Base-by-base conservation (phyloP, 2,888 invertebrate species). In the Eulithis testata region DNA sequence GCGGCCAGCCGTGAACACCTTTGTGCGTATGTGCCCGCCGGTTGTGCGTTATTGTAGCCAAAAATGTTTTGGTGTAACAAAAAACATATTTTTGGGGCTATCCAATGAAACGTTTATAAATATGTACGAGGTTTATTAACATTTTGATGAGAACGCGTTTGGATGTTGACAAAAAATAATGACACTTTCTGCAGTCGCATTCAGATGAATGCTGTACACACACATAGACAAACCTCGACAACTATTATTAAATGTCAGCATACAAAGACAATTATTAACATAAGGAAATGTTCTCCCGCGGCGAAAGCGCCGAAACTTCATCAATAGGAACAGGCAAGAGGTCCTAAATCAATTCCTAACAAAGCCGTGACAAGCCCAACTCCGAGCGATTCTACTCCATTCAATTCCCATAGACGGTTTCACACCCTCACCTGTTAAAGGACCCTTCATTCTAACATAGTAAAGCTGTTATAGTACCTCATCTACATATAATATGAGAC, bases 1-100 rank as follows among this genome's bases (percentile, higher is more conserved):
- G 69, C 73, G 67, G 65, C 61, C 67, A 63, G 66, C 71, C 71
- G 75, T 73, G 71, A 73, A 75, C 70, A 66, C 70, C 67, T 67
- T 61, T 63, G 63, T 61, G 53, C 8, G 54, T 14, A 31, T 27
- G 14, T 40, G 8, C 40, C 21, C 27, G 2, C 36, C 65, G 57
- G 50, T 65, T 27, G 11, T 45, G 44, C 56, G 61, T 61, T 50
- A 55, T 49, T 63, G 43, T 45, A 47, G 53, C 43, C 21, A 55
- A 65, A 21, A 60, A 66, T 62, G 37, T 59, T 53, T 62, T 54
- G 50, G 12, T 50, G 44, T 27, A 47, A 50, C 49, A 21, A 11
- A 31, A 31, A 31, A 50, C 4, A 27, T 50, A 50, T 50, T 27
- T 31, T 51, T 49, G 9, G 2, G 7, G 5, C 31, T 51, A 31